Base-by-base conservation (phyloP, 1,140 invertebrate genomes). In the Hirudo medicinalis region DNA sequence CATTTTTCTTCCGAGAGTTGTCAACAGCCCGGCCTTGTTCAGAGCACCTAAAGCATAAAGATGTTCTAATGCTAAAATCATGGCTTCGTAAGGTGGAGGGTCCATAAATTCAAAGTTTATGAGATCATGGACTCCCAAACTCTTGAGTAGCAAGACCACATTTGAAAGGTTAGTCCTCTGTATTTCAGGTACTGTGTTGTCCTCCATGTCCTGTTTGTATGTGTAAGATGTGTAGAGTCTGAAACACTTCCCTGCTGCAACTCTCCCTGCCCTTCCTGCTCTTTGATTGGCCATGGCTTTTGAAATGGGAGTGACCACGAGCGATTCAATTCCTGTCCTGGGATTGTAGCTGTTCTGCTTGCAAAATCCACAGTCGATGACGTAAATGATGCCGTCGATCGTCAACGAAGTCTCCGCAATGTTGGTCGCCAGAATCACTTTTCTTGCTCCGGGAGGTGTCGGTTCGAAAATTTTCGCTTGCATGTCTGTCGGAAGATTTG, bases 291-390 rank as follows among this genome's bases (percentile, higher is more conserved):
- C 78, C 69, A 79, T 80, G 15, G 81, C 80, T 78, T 97, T 97
- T 6, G 95, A 98, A 70, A 99, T 95, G 19, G 96, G 97, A 19
- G 94, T 93, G 4, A 99, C 92, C 83, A 96, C 90, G 55, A 99
- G 85, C 77, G 93, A 96, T 79, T 99, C 96, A 91, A 99, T 97
- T 22, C 96, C 94, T 17, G 93, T 96, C 74, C 92, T 85, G 0
- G 96, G 93, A 85, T 99, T 98, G 79, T 97, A 99, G 82, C 95
- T 96, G 80, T 98, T 99, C 84, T 98, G 94, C 81, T 99, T 99
- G 60, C 92, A 94, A 83, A 97, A 99, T 2, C 96, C 97, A 22
- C 95, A 94, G 86, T 99, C 97, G 76, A 99, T 97, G 0, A 99
- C 97, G 84, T 96, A 99, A 68, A 93, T 90, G 74, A 99, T 99